phyloP scores from a whole-genome alignment of 2,888 invertebrate species.

The Thecophora atra region DNA sequence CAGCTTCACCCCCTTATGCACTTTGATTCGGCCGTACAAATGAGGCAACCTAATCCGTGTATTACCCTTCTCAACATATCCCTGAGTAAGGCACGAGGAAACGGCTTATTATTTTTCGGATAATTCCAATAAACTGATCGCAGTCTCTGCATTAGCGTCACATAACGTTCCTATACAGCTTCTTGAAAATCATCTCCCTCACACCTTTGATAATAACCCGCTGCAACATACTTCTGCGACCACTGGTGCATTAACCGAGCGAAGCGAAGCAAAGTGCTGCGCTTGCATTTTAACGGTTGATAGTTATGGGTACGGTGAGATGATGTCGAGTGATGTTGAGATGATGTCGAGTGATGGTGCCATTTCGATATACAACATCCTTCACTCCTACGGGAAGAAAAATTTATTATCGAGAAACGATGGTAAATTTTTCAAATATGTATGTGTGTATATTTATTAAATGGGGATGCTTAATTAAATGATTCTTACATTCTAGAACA shows the following conservation, averaged over 20 bases:
- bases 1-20: neutral
- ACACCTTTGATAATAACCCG: neutral
- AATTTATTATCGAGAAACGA: too few species aligned
- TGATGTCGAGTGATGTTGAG: too few species aligned
- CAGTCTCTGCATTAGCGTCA: neutral
- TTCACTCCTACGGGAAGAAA: too few species aligned
- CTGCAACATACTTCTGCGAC: neutral
- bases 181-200: neutral
- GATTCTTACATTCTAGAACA: too few species aligned
- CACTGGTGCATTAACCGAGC: constrained; percentile 7
- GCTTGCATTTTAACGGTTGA: too few species aligned
- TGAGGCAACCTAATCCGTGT: neutral
- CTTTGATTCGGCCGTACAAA: neutral
- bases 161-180: neutral
- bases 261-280: too few species aligned
- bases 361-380: too few species aligned
- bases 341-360: too few species aligned
- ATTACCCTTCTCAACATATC: neutral
- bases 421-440: too few species aligned
- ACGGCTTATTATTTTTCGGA: neutral
- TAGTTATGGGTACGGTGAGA: too few species aligned
- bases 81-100: neutral
- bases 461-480: too few species aligned
- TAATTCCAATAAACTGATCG: neutral
- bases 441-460: too few species aligned